Base-by-base conservation (phyloP, 2,888 invertebrate genomes). In the Andrena trimmerana region DNA sequence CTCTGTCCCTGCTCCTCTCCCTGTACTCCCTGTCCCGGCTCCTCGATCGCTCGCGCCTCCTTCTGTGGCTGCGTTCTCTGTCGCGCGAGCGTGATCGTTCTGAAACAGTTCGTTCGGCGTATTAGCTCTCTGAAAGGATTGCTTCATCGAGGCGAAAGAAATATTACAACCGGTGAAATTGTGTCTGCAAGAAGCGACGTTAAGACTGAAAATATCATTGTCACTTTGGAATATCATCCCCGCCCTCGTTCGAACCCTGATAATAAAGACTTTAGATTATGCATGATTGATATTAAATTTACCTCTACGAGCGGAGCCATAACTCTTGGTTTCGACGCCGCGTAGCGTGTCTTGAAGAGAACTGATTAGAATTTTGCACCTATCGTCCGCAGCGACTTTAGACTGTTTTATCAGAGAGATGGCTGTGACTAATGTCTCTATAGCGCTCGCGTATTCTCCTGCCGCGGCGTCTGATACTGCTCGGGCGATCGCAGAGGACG, bases 401-500 rank as follows among this genome's bases (percentile, higher is more conserved):
- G 99, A 99, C 95, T 99, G 99, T 94, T 99, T 99, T 89, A 99
- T 99, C 77, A 99, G 95, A 8, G 99, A 99, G 91, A 99, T 99
- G 7, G 99, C 99, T 0, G 99, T 99, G 79, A 99, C 99, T 85
- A 99, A 95, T 2, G 99, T 99, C 95, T 99, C 99, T 85, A 99
- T 99, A 68, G 99, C 99, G 94, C 98, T 98, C 1, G 98, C 98
- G 95, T 98, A 99, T 95, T 99, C 99, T 10, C 99, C 99, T 77
- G 98, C 98, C 60, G 99, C 98, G 2, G 99, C 99, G 95, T 99
- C 99, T 68, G 98, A 98, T 54, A 99, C 99, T 13, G 99, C 99
- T 81, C 99, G 95, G 16, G 98, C 98, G 88, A 99, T 99, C 24
- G 99, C 99, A 71, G 98, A 98, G 88, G 99, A 99, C 52, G 99